phyloP scores from a whole-genome alignment of 2,797 vertebrate species.

The Anabas testudineus region DNA sequence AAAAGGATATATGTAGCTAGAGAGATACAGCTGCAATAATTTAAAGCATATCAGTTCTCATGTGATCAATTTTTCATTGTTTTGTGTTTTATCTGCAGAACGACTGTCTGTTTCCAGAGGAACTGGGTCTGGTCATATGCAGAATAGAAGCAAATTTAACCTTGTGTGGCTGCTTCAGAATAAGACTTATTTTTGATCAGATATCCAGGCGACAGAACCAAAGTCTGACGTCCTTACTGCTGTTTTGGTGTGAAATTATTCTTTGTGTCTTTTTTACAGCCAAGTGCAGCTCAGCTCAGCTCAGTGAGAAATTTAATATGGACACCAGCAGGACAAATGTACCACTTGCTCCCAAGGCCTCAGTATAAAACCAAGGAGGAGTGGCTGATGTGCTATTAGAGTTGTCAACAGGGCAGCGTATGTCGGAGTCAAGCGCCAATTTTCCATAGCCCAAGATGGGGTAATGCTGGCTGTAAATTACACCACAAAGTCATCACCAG shows the following conservation, averaged over 20 bases:
- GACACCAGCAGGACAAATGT: constrained; percentile 39
- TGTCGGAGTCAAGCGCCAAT: constrained; percentile 24
- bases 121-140: neutral
- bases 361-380: constrained; percentile 11
- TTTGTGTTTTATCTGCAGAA: constrained; percentile 35
- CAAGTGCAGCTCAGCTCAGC: constrained; percentile 29
- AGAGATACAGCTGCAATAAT: constrained; percentile 9
- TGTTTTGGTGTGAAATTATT: constrained; percentile 5
- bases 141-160: constrained; percentile 14
- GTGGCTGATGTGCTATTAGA: constrained; percentile 37
- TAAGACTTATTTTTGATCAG: constrained; percentile 18
- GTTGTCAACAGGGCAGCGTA: constrained; percentile 36
- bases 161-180: constrained; percentile 4
- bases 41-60: constrained; percentile 5
- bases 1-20: neutral
- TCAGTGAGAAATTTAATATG: constrained; percentile 25
- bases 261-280: neutral
- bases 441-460: constrained; percentile 22
- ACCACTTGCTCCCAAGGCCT: constrained; percentile 30
- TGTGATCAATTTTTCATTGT: constrained; percentile 13
- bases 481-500: constrained; percentile 44
- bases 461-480: constrained; percentile 53
- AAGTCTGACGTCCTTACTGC: constrained; percentile 4
- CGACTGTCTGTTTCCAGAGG: constrained; percentile 1
- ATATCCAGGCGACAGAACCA: constrained; percentile 12